A percentile compares a stretch with the other conserved stretches of the same genome.
Evolutionary conservation across 1,140 invertebrate genomes (phyloP).

Genomic region (Steinernema feltiae): DNA sequence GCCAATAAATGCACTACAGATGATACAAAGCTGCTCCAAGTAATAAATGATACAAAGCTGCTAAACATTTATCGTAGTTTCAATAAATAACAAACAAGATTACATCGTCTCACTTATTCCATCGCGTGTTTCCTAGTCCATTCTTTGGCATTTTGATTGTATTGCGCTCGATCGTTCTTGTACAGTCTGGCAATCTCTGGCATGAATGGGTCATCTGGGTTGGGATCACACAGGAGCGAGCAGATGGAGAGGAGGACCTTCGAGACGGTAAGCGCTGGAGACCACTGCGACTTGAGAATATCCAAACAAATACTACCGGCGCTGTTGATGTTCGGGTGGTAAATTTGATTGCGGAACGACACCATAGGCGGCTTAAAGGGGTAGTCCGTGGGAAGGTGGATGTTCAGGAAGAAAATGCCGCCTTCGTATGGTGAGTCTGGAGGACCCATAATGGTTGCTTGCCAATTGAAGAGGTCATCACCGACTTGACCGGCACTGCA

Average conservation of each 20-base stretch:
- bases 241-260: conserved; percentile 99
- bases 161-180: conserved; percentile 87
- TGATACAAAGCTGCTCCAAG: too few species aligned
- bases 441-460: conserved; percentile 96
- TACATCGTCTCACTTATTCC: too few species aligned
- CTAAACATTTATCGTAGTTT: too few species aligned
- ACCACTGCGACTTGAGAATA: conserved; percentile 97
- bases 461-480: conserved; percentile 95
- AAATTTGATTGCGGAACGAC: conserved; percentile 98
- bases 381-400: conserved; percentile 98
- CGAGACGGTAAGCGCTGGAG: conserved; percentile 95
- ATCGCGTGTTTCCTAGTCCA: conserved; percentile 99
- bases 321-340: conserved; percentile 95
- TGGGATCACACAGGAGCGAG: conserved; percentile 95
- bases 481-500: conserved; percentile 94
- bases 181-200: conserved; percentile 98
- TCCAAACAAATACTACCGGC: conserved; percentile 99
- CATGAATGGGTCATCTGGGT: conserved; percentile 95
- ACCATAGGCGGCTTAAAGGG: conserved; percentile 99
- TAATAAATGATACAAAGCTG: too few species aligned
- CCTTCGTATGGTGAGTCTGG: conserved; percentile 70
- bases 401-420: conserved; percentile 97
- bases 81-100: too few species aligned
- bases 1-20: too few species aligned
- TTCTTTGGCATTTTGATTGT: conserved; percentile 93